Evolutionary conservation across 2,113 vertebrate genomes (phyloP), one percentile per base, ranked within the genome.

Genomic region (Octodon degus): DNA sequence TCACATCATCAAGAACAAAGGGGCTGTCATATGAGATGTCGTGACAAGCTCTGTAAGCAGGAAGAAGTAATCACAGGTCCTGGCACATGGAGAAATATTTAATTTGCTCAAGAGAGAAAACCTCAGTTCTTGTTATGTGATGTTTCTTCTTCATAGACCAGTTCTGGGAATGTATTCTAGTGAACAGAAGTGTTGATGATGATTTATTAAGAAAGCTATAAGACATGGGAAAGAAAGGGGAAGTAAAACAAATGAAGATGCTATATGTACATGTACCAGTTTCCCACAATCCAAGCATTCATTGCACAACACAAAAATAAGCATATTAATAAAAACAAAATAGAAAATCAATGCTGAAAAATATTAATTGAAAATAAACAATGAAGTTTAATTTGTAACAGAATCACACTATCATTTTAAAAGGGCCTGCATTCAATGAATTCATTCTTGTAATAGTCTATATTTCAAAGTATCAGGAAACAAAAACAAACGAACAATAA

Each of bases 1-100:
- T 97, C 82, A 63, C 16, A 95, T 24, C 40, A 86, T 53, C 74
- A 94, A 95, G 65, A 25, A 95, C 95, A 94, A 94, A 74, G 95
- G 85, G 85, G 47, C 34, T 55, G 77, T 96, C 58, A 89, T n/a
- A 17, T 68, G 80, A 95, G 40, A 40, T 95, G 37, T 53, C 58
- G 62, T 27, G 47, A 63, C 43, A 37, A 90, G 84, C 95, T 97
- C 79, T 25, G 43, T 80, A 82, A 86, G 58, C 77, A 90, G 25
- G 30, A 92, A 74, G 60, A 90, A 86, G 19, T 85, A 83, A 90
- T 85, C 25, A 68, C 25, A 91, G 86, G 30, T 60, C 16, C 55
- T 94, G 40, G 86, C 76, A 92, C 24, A 58, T 19, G 25, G 47
- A 96, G 62, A 74, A 43, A n/a, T 7, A 30, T 62, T 92, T 74